Evolutionary conservation across 2,888 invertebrate genomes (phyloP).

Genomic region (Octonoba sinensis): DNA sequence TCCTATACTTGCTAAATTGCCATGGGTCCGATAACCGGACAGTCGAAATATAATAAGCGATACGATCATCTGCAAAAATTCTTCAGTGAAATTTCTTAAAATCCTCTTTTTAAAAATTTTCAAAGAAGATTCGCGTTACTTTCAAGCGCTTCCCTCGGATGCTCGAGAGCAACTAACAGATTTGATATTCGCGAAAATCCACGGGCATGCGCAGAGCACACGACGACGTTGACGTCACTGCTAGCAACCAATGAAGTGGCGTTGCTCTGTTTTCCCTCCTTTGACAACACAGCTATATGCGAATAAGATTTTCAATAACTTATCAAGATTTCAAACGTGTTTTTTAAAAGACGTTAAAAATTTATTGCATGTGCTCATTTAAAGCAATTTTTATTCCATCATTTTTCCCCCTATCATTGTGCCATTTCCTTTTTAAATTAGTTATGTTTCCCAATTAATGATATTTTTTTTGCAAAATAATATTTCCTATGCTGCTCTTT

Average conservation of each 20-base stretch:
- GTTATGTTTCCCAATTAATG: no score
- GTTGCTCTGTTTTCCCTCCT: slow-evolving; percentile 23
- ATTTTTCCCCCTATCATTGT: no score
- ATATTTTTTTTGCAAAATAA: no score
- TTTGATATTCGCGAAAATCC: slow-evolving; percentile 34
- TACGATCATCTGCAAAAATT: slow-evolving; percentile 26
- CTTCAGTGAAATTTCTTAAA: neutral
- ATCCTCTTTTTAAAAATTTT: neutral
- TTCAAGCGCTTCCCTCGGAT: slow-evolving; percentile 4
- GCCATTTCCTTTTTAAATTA: no score
- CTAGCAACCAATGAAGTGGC: neutral
- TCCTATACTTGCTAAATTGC: neutral
- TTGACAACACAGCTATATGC: no score
- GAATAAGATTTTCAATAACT: no score
- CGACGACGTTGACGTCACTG: slow-evolving; percentile 10
- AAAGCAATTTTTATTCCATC: no score
- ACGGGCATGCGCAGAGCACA: slow-evolving; percentile 21
- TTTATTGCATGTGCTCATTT: no score
- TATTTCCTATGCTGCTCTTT: no score
- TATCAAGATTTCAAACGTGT: no score
- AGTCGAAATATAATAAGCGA: neutral
- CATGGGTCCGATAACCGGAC: slow-evolving; percentile 23
- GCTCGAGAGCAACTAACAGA: slow-evolving; percentile 6
- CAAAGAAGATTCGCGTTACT: slow-evolving; percentile 5
- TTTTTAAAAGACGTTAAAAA: no score